These are phyloP conservation scores for Pocillopora grandis DNA, from an alignment of 92 coral and sea anemone genomes.

Conservation along the genomic window DNA sequence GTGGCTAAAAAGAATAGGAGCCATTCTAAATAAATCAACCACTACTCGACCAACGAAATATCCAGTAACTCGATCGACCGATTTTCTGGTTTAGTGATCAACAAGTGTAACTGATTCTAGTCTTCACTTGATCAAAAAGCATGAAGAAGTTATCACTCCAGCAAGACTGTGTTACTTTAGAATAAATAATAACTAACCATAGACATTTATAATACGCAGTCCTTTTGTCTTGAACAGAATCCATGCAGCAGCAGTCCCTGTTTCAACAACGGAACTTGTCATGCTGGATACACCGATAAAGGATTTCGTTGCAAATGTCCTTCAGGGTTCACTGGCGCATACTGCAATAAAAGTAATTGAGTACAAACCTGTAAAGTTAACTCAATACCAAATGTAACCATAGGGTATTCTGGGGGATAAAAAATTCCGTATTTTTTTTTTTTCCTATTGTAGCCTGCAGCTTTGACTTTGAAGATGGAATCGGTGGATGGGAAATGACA, in stretches of 20 bases:
- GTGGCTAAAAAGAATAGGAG: too few relatives aligned
- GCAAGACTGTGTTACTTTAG: too few relatives aligned
- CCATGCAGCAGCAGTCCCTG: constrained; percentile 3
- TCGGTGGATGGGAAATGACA: constrained; percentile 50
- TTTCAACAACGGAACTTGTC: neutral
- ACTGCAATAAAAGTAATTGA: neutral
- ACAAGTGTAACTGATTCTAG: too few relatives aligned
- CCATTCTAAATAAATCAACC: too few relatives aligned
- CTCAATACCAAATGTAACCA: too few relatives aligned
- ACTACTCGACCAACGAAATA: too few relatives aligned
- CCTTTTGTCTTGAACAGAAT: neutral
- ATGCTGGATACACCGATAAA: neutral
- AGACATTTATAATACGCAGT: neutral
- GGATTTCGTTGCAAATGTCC: constrained; percentile 4
- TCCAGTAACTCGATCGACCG: neutral
- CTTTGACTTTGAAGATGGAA: constrained; percentile 65
- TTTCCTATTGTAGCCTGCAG: constrained; percentile 9
- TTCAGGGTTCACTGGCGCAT: neutral
- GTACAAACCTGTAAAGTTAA: neutral
- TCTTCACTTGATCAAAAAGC: too few relatives aligned
- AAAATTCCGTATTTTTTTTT: neutral
- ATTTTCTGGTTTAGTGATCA: too few relatives aligned
- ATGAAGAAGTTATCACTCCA: too few relatives aligned
- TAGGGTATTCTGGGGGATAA: too few relatives aligned
- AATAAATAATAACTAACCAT: too few relatives aligned